phyloP scores from a whole-genome alignment of 2,888 invertebrate species.

The Cabera pusaria region DNA sequence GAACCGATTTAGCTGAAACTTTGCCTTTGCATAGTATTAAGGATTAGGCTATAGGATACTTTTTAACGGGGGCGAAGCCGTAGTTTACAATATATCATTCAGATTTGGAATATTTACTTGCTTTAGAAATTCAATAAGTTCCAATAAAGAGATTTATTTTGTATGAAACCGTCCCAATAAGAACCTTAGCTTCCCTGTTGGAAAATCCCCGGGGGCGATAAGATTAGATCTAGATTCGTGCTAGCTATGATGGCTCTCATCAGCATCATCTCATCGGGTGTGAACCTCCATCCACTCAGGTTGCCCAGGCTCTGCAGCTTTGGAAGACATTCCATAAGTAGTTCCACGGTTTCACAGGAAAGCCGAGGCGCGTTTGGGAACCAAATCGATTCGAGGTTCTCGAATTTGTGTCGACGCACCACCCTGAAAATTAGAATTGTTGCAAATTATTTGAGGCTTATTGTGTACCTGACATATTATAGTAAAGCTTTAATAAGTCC shows the following conservation, averaged over 20 bases:
- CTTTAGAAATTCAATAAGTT: no score
- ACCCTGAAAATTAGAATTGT: constrained; percentile 84
- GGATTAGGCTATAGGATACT: no score
- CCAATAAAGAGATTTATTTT: no score
- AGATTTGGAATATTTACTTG: no score
- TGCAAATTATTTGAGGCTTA: no score
- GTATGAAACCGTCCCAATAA: constrained; percentile 4
- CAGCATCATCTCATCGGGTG: constrained; percentile 86
- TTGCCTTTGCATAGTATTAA: no score
- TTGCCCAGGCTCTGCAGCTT: constrained; percentile 86
- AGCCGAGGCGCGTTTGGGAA: constrained; percentile 87
- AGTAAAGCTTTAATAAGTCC: no score
- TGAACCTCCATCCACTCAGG: constrained; percentile 86
- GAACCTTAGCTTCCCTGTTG: constrained; percentile 58
- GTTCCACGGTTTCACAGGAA: constrained; percentile 84
- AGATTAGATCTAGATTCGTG: constrained; percentile 85
- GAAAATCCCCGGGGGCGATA: constrained; percentile 84
- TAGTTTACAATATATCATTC: no score
- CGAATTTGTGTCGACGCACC: constrained; percentile 85
- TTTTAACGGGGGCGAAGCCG: no score
- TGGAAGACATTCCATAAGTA: constrained; percentile 87
- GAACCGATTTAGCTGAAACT: no score
- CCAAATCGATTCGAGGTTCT: constrained; percentile 86
- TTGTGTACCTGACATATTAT: no score
- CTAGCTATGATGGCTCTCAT: constrained; percentile 85